Evolutionary conservation across 2,797 vertebrate species (phyloP), one percentile per base, ranked within the genome.

Genomic region (Arrhamphus sclerolepis): DNA sequence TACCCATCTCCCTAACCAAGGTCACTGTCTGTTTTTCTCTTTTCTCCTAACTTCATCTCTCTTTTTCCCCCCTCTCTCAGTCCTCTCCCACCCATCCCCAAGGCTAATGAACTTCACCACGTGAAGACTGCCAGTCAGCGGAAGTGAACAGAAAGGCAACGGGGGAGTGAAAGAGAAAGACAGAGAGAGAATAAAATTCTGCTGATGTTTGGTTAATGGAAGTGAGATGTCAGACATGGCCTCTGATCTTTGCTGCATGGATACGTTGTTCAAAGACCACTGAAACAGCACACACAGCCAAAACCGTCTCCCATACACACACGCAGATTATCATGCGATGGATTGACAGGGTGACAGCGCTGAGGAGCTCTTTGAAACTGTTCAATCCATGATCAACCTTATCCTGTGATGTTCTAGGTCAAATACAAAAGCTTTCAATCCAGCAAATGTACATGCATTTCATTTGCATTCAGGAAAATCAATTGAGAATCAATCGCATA

Each of bases 91-190:
- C 66, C 82, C 71, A 67, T 89, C 89, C 85, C 88, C 82, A 72
- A 84, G 88, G 85, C 87, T 88, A 85, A 87, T 89, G 85, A 91
- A 87, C 89, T 89, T 85, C 89, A 77, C 83, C 85, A 88, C 74
- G 75, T 89, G 88, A 91, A 92, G 91, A 90, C 88, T 91, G 86
- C 85, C 89, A 91, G 90, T 93, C 91, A 91, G 91, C 89, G 89
- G 86, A 90, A 91, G 89, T 82, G 85, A 68, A 48, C 44, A 44
- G 68, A 78, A 69, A 63, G 76, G 67, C 77, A 62, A 67, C 60
- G 66, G 51, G 71, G 57, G 78, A 68, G 65, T 62, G 41, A 68
- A 43, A 42, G 60, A 73, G 67, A 77, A 56, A 78, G 69, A 84
- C 68, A 87, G 87, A 85, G 80, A 81, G 82, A 89, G 90, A 89